Evolutionary conservation across 37 sponge, comb jelly and placozoan species (phyloP), one percentile per base, ranked within the genome.

Genomic region (Aplysina aerophoba): DNA sequence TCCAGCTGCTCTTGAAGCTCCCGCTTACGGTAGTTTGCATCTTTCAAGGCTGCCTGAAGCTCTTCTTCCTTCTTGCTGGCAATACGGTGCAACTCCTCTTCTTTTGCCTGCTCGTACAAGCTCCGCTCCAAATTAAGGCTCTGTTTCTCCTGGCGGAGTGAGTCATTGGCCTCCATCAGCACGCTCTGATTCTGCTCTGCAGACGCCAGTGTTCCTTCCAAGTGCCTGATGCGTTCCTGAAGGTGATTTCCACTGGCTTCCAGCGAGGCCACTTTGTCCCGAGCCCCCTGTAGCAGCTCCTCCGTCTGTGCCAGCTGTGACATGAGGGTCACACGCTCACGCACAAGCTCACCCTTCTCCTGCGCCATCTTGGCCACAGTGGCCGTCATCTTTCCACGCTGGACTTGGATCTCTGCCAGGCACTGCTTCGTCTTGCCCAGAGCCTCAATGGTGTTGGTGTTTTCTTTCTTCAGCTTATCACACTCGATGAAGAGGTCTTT

Each of bases 341-440:
- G 56, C 3, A 92, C 56, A 0, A 92, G 55, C 39, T 89, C 90
- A 41, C 84, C 90, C 66, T 92, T 92, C 81, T 92, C 93, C 39
- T 89, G 84, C 1, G 81, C 87, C 55, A 92, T 27, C 41, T 86
- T 87, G n/a, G 87, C 81, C 1, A 89, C 84, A 12, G 71, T 80
- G 50, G 57, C 62, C 35, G 82, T 89, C 57, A 92, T 84, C 35
- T 88, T 86, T 21, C 87, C 87, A 54, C 87, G 69, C 59, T 92
- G 93, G 20, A 86, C 66, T 73, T 89, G 87, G 1, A 89, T 80
- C 44, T 89, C 93, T 22, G 83, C 74, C 58, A 92, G 62, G n/a
- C 87, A 50, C 21, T 80, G 71, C 56, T 86, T 89, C 12, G 59
- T 63, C 58, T 84, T 88, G 19, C 74, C 87, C 13, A 92, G 81